Evolutionary conservation across 2,888 invertebrate species (phyloP).

Genomic region (Euspilapteryx auroguttella): DNA sequence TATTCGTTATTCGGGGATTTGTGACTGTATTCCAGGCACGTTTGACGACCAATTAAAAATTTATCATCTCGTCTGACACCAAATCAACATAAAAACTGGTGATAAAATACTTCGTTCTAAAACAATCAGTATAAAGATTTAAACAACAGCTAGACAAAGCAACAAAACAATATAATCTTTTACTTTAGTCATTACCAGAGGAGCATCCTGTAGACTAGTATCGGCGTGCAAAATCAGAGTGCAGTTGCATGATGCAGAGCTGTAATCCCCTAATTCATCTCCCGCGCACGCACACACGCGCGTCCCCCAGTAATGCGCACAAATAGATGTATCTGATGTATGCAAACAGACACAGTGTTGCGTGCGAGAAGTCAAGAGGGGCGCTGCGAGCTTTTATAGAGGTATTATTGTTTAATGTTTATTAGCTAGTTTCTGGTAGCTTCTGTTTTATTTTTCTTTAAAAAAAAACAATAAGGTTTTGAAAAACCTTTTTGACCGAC

Average conservation of each 20-base stretch:
- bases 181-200: no score
- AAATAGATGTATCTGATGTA: constrained; percentile 19
- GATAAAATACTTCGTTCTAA: no score
- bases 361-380: constrained; percentile 59
- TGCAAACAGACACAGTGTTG: constrained; percentile 28
- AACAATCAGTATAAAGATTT: no score
- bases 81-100: no score
- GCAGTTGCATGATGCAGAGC: constrained; percentile 53
- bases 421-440: no score
- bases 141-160: no score
- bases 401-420: not conserved
- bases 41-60: no score
- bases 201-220: constrained; percentile 27
- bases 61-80: no score
- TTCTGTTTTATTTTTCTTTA: no score
- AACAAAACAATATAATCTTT: no score
- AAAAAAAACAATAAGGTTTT: no score
- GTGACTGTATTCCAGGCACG: constrained; percentile 7
- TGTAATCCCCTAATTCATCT: constrained; percentile 60
- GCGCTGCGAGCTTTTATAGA: not conserved
- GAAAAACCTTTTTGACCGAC: no score
- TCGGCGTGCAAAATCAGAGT: constrained; percentile 52
- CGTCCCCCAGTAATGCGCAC: constrained; percentile 33
- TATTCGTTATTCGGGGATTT: constrained; percentile 24
- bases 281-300: constrained; percentile 21